Conservation (phyloP, 1,140 invertebrate genomes). For the Drosophila nigromelanica region DNA sequence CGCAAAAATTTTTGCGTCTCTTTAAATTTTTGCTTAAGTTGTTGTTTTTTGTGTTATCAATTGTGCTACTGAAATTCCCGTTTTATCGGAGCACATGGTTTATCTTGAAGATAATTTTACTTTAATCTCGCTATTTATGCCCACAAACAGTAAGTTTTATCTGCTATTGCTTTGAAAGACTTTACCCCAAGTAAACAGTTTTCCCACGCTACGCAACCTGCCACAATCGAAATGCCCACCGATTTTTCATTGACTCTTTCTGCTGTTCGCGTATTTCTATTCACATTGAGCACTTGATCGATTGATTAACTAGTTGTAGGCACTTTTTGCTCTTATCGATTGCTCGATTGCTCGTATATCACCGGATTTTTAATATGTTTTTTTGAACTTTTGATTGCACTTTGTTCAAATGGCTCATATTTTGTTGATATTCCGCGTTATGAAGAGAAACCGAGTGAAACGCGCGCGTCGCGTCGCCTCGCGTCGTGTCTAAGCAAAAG, state of each 20-base stretch:
- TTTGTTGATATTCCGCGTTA: constrained; percentile 54
- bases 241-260: constrained; percentile 61
- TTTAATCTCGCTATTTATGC: constrained; percentile 32
- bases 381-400: constrained; percentile 46
- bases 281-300: constrained; percentile 39
- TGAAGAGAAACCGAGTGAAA: constrained; percentile 19
- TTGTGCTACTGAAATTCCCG: constrained; percentile 28
- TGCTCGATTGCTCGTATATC: constrained; percentile 9
- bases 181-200: constrained; percentile 56
- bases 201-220: constrained; percentile 68
- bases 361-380: constrained; percentile 1
- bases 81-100: constrained; percentile 17
- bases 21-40: background rate
- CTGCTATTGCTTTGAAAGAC: constrained; percentile 10
- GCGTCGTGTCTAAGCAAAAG: constrained; percentile 52
- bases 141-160: constrained; percentile 24
- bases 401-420: constrained; percentile 50
- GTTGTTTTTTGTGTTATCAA: constrained; percentile 24
- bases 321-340: constrained; percentile 37
- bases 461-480: constrained; percentile 34
- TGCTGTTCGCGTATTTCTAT: constrained; percentile 24
- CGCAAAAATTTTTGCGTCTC: constrained; percentile 12
- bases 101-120: constrained; percentile 24
- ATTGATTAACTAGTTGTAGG: constrained; percentile 30
- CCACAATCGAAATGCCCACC: constrained; percentile 35